Evolutionary conservation across 1,140 invertebrate genomes (phyloP).

Genomic region (Ceratitis capitata): DNA sequence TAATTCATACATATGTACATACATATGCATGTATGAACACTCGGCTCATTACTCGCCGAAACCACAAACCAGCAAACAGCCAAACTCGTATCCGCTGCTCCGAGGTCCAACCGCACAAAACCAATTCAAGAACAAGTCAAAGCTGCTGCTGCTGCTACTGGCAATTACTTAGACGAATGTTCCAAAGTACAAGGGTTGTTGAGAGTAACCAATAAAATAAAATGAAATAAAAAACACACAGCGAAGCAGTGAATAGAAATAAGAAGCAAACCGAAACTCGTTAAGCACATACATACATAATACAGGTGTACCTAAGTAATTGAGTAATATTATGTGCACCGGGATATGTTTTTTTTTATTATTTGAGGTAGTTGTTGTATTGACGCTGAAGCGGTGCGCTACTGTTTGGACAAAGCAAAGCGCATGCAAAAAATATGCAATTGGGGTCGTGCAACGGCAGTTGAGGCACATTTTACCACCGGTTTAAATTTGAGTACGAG

Average conservation of each 20-base stretch:
- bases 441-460: conserved; percentile 1
- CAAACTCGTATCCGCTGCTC: neutral
- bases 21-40: neutral
- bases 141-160: neutral
- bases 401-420: neutral
- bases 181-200: conserved; percentile 1
- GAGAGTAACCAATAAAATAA: neutral
- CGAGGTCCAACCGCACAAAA: neutral
- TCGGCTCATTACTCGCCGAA: neutral
- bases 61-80: neutral
- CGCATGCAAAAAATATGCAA: neutral
- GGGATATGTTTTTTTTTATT: neutral
- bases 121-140: neutral
- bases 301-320: neutral
- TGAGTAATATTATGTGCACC: neutral
- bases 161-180: neutral
- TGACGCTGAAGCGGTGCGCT: neutral
- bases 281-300: neutral
- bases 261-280: neutral
- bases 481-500: neutral
- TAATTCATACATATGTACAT: neutral
- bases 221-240: neutral
- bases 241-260: neutral
- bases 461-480: neutral
- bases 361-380: neutral